Evolutionary conservation across 2,113 vertebrate genomes (phyloP).

Genomic region (Phyllostomus hastatus): DNA sequence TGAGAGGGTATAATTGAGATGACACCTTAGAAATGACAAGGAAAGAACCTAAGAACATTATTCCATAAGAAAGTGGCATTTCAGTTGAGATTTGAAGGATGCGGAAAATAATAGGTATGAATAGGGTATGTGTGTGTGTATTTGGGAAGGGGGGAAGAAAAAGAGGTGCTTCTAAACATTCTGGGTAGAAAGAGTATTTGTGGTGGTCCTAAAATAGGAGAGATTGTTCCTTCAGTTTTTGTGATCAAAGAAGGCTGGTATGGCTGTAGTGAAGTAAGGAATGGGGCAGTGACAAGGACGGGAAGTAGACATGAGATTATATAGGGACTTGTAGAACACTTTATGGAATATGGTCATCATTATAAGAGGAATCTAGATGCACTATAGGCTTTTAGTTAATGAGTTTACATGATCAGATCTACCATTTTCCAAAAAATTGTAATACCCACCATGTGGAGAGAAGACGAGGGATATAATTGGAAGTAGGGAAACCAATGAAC

Average conservation of each 20-base stretch:
- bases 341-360: neutral
- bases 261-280: neutral
- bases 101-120: neutral
- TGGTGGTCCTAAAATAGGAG: neutral
- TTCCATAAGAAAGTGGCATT: neutral
- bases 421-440: neutral
- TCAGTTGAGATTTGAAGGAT: neutral
- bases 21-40: neutral
- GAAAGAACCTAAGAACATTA: neutral
- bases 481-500: neutral
- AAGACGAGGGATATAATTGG: neutral
- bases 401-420: neutral
- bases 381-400: neutral
- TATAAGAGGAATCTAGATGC: neutral
- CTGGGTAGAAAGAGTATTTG: neutral
- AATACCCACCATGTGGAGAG: neutral
- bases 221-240: neutral
- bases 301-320: neutral
- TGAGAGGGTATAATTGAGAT: neutral
- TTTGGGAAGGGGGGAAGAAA: neutral
- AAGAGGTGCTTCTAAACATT: neutral
- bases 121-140: neutral
- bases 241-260: neutral
- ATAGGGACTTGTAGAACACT: neutral
- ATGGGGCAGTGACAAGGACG: neutral